These are phyloP conservation scores for Chironex yamaguchii DNA, from an alignment of 30 jellyfish, hydroid and myxozoan species.

Conservation along the genomic window DNA sequence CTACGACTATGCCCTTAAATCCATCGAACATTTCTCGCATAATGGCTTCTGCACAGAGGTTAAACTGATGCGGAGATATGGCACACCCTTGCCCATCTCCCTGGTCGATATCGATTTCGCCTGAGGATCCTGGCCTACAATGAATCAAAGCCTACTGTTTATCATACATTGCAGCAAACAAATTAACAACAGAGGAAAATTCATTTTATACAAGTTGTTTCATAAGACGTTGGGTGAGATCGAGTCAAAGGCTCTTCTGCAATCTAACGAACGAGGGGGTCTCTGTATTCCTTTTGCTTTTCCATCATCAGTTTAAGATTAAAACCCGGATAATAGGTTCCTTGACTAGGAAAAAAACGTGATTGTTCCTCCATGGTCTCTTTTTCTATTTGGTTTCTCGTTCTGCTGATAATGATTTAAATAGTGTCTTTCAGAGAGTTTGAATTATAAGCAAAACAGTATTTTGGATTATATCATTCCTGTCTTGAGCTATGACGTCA, in stretches of 20 bases:
- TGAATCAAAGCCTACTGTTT: not conserved
- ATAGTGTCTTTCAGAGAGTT: not conserved
- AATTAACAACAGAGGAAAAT: not conserved
- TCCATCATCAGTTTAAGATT: not conserved
- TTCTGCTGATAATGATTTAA: not conserved
- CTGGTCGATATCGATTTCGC: not conserved
- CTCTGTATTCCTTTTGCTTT: not conserved
- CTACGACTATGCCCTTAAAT: not conserved
- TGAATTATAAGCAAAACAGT: not conserved
- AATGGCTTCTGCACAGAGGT: not conserved
- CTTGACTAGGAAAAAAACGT: not conserved
- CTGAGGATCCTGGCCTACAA: not conserved
- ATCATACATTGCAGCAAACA: not conserved
- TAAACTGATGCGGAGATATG: not conserved
- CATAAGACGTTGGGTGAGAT: not conserved
- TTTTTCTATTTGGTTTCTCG: not conserved
- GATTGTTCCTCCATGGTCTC: not conserved
- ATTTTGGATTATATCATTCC: not conserved
- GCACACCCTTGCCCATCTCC: not conserved
- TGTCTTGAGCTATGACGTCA: too few species aligned
- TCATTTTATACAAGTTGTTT: not conserved
- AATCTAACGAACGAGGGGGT: not conserved
- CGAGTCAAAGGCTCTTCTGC: not conserved
- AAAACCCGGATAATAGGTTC: not conserved
- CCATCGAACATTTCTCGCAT: not conserved